A percentile compares a stretch with the other conserved stretches of the same genome.
Conservation (phyloP, 2,113 vertebrate species). For the Deroptyus accipitrinus region DNA sequence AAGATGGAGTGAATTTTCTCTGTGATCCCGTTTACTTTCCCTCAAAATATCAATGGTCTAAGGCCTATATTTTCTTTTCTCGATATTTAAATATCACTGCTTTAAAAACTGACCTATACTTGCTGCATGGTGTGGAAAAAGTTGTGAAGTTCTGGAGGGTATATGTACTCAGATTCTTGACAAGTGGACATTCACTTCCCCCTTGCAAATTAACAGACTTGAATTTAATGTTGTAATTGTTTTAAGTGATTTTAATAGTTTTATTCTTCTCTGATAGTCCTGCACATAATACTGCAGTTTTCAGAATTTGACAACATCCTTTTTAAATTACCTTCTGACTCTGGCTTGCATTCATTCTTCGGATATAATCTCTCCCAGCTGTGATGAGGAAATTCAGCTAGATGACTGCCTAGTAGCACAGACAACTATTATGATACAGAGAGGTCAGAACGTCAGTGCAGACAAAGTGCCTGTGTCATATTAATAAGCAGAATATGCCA, state of each 20-base stretch:
- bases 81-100: background rate
- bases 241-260: background rate
- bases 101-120: background rate
- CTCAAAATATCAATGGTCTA: background rate
- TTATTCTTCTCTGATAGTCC: background rate
- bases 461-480: background rate
- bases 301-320: background rate
- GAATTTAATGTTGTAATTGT: background rate
- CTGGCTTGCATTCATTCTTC: background rate
- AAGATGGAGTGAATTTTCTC: background rate
- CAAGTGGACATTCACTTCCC: background rate
- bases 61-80: background rate
- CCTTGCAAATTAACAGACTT: background rate
- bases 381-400: background rate
- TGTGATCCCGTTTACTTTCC: background rate
- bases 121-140: background rate
- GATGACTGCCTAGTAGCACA: background rate
- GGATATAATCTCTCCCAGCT: background rate
- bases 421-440: background rate
- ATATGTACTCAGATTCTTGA: background rate
- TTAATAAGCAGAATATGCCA: background rate
- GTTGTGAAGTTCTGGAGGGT: background rate
- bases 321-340: background rate
- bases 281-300: background rate
- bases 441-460: background rate